Percentiles rank a stretch among this genome's conserved stretches.
phyloP scores from a whole-genome alignment of 2,113 vertebrate species.

The Gobio gobio region DNA sequence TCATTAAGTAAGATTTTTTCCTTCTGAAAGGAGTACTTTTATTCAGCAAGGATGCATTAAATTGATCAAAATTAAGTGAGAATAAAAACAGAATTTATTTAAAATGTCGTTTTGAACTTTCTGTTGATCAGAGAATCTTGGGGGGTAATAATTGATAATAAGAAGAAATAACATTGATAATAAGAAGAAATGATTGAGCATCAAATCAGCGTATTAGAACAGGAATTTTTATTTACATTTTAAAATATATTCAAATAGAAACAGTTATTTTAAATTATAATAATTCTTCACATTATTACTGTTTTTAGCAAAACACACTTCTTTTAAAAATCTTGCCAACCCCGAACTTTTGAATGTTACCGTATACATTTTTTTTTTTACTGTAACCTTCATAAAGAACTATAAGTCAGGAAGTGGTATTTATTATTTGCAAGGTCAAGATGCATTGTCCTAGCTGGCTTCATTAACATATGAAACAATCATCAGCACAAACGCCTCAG shows the following conservation, averaged over 20 bases:
- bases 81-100: neutral
- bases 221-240: neutral
- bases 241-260: too few relatives aligned
- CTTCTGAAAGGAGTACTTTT: neutral
- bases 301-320: neutral
- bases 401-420: constrained; percentile 13
- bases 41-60: neutral
- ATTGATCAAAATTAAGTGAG: neutral
- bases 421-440: constrained; percentile 52
- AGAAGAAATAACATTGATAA: too few relatives aligned
- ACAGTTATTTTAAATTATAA: neutral
- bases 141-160: too few relatives aligned
- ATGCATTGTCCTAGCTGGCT: constrained; percentile 43
- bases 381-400: constrained; percentile 25
- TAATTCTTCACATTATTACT: neutral
- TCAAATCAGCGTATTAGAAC: neutral
- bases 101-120: neutral
- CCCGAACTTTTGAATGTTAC: neutral
- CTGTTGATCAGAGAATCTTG: neutral
- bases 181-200: neutral
- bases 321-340: neutral
- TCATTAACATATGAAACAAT: constrained; percentile 52
- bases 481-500: constrained; percentile 50
- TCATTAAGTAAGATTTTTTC: neutral
- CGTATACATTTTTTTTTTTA: neutral